Evolutionary conservation across 1,140 invertebrate species (phyloP), one percentile per base, ranked within the genome.

Genomic region (Drosophila santomea): DNA sequence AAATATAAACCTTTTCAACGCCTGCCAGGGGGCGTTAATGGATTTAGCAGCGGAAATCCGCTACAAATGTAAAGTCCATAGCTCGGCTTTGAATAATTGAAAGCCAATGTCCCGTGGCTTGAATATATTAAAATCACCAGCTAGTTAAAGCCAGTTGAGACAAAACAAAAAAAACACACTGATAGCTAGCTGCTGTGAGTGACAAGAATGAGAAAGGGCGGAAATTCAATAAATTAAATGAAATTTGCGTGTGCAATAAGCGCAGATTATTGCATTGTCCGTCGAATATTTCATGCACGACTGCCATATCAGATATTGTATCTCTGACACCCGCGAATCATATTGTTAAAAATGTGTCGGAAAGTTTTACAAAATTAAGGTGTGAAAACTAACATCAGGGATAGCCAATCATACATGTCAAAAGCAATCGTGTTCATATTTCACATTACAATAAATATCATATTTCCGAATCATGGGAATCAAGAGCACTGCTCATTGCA

Each of bases 21-120:
- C 64, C 47, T 66, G 38, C 47, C 64, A 44, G 39, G 15, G 48
- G 62, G 54, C 73, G 54, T 68, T 61, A 77, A 77, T 77, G 73
- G 56, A 38, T 51, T 77, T 52, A 77, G 35, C 56, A 56, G 43
- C 74, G 74, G 74, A 77, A 77, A 69, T 77, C 74, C 73, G 50
- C 55, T 60, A 36, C 74, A 68, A 59, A 75, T 58, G 41, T 51
- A 67, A 47, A 66, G 47, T 74, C 36, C 54, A 58, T 57, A 20
- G 45, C 32, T 23, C 14, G n/a, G 28, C 52, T 74, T 67, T 76
- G 55, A 75, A 76, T 76, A 67, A 76, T 76, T 76, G 44, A 74
- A 74, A 44, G 58, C 41, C 56, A 59, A 61, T 62, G 43, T 50
- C 69, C 44, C 71, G 38, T 71, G 51, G 63, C 67, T 71, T 71